Evolutionary conservation across 2,113 vertebrate genomes (phyloP), one percentile per base, ranked within the genome.

Genomic region (Euleptes europaea): DNA sequence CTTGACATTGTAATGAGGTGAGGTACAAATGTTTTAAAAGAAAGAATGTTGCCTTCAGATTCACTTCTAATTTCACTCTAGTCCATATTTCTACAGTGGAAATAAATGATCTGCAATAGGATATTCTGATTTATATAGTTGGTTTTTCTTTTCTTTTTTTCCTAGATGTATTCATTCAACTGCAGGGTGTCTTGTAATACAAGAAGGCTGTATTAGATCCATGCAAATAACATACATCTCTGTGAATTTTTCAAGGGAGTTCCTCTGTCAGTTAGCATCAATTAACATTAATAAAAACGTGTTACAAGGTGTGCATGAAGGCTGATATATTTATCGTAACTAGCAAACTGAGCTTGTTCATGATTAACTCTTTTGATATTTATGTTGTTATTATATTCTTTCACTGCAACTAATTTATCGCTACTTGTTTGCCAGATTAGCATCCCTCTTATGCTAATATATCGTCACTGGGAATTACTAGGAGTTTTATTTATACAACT

Each of bases 391-490:
- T 79, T 87, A 79, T 88, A 92, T 91, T 88, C 89, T 91, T 92
- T 73, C 72, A 83, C 85, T 91, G 81, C 89, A 92, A 90, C 88
- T 86, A 92, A 92, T 91, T 89, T 91, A 79, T 82, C 82, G 87
- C 89, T 88, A 93, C 89, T 92, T 92, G 88, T 86, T 76, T 75
- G 87, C 86, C 92, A 93, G 82, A 90, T 94, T 88, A 92, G 80
- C 89, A 92, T 93, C 21, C 76, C 40, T 93, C 92, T 85, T 84
- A 33, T 89, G 91, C 84, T 93, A 86, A 81, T 92, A 82, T 66
- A 79, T 79, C 0, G 3, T 72, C 88, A 33, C 2, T 90, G 91
- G 93, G 89, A 94, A 91, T 94, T 93, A 81, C 31, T 88, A 82
- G 81, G 78, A 71, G 79, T 89, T 84, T 87, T 88, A 28, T 49